A percentile compares a stretch with the other conserved stretches of the same genome.
These are phyloP conservation scores for Taenioides sp. DNA, from an alignment of 2,797 vertebrate species.

Conservation along the genomic window DNA sequence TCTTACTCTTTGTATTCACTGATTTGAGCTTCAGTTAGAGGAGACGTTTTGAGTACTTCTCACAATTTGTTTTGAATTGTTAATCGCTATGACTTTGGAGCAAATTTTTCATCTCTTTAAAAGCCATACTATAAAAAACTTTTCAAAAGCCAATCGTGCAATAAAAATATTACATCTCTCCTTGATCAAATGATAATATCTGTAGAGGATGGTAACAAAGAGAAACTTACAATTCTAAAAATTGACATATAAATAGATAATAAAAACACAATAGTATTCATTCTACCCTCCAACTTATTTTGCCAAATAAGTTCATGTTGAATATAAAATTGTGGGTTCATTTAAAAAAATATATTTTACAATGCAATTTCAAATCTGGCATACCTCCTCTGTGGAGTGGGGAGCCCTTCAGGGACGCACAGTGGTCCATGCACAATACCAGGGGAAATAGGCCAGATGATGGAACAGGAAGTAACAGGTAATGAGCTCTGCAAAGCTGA, in stretches of 20 bases:
- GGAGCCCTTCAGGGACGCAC: constrained; percentile 1
- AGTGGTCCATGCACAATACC: neutral
- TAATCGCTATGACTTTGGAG: too few species aligned
- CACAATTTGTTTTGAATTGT: too few species aligned
- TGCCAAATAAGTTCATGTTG: neutral
- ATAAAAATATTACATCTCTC: neutral
- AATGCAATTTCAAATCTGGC: neutral
- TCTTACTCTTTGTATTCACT: neutral
- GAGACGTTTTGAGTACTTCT: too few species aligned
- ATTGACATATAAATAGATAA: too few species aligned
- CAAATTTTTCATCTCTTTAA: too few species aligned
- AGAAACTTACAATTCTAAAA: too few species aligned
- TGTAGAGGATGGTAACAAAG: neutral
- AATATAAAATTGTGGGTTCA: too few species aligned
- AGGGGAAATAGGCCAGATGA: constrained; percentile 6
- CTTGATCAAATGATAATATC: neutral
- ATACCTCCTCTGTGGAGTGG: neutral
- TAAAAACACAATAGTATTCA: too few species aligned
- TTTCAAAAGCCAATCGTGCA: neutral
- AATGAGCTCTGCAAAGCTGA: constrained; percentile 5
- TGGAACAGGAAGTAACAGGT: neutral
- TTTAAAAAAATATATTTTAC: neutral
- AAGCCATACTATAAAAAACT: neutral
- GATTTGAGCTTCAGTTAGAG: too few species aligned
- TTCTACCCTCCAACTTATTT: neutral